Conservation (phyloP, 2,888 invertebrate species). For the Eupeodes latifasciatus region DNA sequence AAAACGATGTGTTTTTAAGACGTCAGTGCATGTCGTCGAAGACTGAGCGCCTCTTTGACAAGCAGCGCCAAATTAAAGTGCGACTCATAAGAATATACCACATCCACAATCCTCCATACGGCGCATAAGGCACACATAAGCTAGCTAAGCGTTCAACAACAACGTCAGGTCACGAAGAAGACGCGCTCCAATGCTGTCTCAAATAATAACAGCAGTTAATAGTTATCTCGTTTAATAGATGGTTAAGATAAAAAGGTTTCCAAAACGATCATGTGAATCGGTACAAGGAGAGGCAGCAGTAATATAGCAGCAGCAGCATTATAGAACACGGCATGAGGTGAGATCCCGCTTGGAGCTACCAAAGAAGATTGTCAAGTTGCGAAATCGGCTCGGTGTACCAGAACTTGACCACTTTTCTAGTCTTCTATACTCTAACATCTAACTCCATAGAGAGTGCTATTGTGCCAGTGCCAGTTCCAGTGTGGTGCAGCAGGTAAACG, state of each 20-base stretch:
- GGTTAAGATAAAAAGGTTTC: constrained; percentile 68
- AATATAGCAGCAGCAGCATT: background rate
- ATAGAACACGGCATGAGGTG: constrained; percentile 17
- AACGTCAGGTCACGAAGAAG: constrained; percentile 53
- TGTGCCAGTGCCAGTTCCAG: background rate
- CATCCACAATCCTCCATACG: background rate
- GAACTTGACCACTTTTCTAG: constrained; percentile 73
- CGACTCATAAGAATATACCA: constrained; percentile 30
- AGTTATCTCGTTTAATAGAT: constrained; percentile 72
- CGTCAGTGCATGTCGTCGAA: constrained; percentile 68
- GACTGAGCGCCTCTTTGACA: constrained; percentile 64
- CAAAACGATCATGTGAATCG: constrained; percentile 74
- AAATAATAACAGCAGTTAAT: constrained; percentile 70
- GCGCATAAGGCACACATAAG: too few species aligned
- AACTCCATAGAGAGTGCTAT: too few species aligned
- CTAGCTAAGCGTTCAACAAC: background rate
- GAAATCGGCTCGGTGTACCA: constrained; percentile 56
- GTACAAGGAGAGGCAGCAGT: constrained; percentile 62
- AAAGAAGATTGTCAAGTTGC: constrained; percentile 69
- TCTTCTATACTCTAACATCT: background rate
- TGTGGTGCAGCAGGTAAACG: background rate
- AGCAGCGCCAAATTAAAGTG: constrained; percentile 67
- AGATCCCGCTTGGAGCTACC: constrained; percentile 21
- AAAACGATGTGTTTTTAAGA: constrained; percentile 74
- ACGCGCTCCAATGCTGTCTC: constrained; percentile 58